Base-by-base conservation (phyloP, 2,113 vertebrate genomes). In the Platichthys flesus region DNA sequence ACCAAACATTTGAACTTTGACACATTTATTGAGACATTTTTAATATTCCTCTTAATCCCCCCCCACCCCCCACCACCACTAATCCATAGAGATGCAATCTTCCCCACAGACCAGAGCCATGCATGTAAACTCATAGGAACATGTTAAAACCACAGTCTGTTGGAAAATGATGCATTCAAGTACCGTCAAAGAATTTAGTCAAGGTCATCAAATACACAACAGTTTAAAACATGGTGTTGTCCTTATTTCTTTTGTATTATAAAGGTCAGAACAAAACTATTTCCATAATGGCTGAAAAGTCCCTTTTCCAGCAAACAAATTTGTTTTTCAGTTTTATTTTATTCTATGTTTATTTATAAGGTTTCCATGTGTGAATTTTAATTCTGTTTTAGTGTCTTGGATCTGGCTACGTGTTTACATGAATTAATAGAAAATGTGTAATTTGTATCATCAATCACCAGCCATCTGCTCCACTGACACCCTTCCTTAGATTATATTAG, bases 381-480 rank as follows among this genome's bases (percentile, higher is more conserved):
- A 31, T 31, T 31, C 31, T 31, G 31, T 31, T 31, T 31, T 31
- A 7, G 6, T 31, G 7, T 31, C 31, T 31, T 31, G 31, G 31
- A 31, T 31, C 31, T 31, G 31, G 28, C 28, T 28, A 28, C 31
- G 5, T 31, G 6, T 31, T 31, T 31, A 31, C 31, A 31, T 31
- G 31, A 31, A 31, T 31, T 31, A 54, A 23, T 20, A 54, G 12
- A 1, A 60, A 74, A 64, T 72, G 60, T 82, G 31, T 68, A 13
- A 76, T 52, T 82, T 31, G 31, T 49, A 40, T 51, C 31, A 49
- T 78, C 71, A 89, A 81, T 88, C 84, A 74, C 20, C 76, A 81
- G 60, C 91, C 92, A 91, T 93, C 91, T 92, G 91, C 71, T 90
- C 69, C 76, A 66, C 60, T 78, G 74, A 89, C 79, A 86, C 87